Evolutionary conservation across 2,888 invertebrate genomes (phyloP), one percentile per base, ranked within the genome.

Genomic region (Drosophila putrida): DNA sequence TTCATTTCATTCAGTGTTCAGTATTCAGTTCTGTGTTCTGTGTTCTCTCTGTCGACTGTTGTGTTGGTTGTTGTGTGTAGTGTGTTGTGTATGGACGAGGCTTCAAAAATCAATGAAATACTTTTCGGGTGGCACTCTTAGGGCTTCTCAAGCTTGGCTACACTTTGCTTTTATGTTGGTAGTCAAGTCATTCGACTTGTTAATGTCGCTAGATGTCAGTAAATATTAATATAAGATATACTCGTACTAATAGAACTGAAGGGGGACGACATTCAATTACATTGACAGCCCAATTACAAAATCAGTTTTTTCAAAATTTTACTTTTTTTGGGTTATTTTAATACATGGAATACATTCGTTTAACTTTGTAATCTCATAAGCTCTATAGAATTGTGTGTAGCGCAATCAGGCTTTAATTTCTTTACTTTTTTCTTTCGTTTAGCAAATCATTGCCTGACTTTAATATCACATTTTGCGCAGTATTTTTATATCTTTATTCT

Each of bases 31-130:
- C 50, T 54, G 53, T 25, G 74, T 28, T 64, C 62, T 58, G 43
- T 50, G 59, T 66, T 76, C 70, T 66, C 68, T 68, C 61, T 53
- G 43, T 50, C 28, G 20, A 3, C 15, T 51, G 20, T 13, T 50
- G 55, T 69, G 15, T 11, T 47, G 9, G 11, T 51, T 57, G 46
- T 66, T 71, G 63, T 61, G 57, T 49, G 47, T 61, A 20, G 61
- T 49, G 49, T 66, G 36, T 57, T 49, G 62, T 75, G 82, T 76
- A 86, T 79, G 87, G 78, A 62, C 75, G 77, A 83, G 90, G 90
- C 89, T 91, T 91, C 90, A 69, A 90, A 91, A 91, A 91, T 91
- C 90, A 85, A 91, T 91, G 91, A 90, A 91, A 90, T 90, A 90
- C 90, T 91, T 91, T 90, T 90, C 85, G 91, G 90, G 83, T 82